These are phyloP conservation scores for Pseudomyrmex sp. DNA, from an alignment of 1,140 invertebrate species.

Conservation along the genomic window DNA sequence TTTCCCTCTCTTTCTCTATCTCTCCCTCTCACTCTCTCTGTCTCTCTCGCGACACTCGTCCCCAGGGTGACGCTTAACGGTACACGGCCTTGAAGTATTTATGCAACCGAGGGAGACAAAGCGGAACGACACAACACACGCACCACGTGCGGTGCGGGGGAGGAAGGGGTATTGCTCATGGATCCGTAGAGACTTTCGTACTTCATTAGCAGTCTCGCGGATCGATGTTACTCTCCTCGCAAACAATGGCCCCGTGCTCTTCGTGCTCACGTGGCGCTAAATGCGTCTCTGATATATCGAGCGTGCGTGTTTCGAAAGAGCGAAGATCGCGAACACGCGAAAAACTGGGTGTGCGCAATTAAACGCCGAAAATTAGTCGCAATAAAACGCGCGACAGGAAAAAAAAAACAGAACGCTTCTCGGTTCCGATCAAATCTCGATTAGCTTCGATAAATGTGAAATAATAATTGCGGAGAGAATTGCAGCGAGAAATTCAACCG, in stretches of 20 bases:
- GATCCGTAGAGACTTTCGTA: conserved; percentile 58
- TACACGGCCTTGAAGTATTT: conserved; percentile 41
- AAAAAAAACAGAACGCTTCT: no score
- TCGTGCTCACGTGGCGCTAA: conserved; percentile 30
- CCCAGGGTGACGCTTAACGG: background rate
- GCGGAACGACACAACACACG: conserved; percentile 33
- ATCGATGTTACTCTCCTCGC: conserved; percentile 63
- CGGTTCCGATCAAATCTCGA: no score
- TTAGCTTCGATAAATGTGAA: no score
- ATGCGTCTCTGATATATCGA: conserved; percentile 15
- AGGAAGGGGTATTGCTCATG: conserved; percentile 1
- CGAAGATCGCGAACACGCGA: background rate
- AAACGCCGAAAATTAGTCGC: background rate
- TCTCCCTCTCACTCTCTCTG: no score
- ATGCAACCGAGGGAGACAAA: conserved; percentile 6
- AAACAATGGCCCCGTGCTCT: conserved; percentile 59
- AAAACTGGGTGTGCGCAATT: conserved; percentile 27
- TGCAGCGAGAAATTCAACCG: no score
- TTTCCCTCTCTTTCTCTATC: no score
- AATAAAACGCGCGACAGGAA: no score
- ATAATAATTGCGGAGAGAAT: no score
- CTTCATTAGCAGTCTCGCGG: conserved; percentile 60
- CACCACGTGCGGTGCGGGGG: conserved; percentile 34
- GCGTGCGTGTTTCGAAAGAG: background rate
- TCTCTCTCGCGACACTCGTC: background rate